A percentile compares a stretch with the other conserved stretches of the same genome.
phyloP scores from a whole-genome alignment of 2,888 invertebrate species.

The Lasioglossum morio region DNA sequence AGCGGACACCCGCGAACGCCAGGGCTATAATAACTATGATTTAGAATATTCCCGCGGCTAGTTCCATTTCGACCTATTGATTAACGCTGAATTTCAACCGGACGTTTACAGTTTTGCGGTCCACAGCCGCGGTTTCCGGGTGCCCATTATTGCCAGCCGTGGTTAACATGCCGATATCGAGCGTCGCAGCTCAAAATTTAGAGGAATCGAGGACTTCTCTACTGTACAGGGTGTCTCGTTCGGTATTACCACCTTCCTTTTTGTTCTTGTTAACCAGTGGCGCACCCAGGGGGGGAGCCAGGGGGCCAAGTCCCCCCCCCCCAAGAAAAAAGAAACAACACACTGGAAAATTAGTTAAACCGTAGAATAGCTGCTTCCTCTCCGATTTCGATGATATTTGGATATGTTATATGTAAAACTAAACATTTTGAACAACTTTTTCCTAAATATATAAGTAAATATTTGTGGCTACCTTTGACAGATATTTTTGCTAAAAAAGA shows the following conservation, averaged over 20 bases:
- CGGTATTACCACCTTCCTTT: neutral
- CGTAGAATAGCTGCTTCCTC: too few species aligned
- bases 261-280: too few species aligned
- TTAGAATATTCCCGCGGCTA: conserved; percentile 38
- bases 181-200: conserved; percentile 41
- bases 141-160: conserved; percentile 40
- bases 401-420: too few species aligned
- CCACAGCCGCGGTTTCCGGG: conserved; percentile 35
- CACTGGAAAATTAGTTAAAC: too few species aligned
- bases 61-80: conserved; percentile 26
- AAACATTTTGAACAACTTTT: too few species aligned
- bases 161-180: conserved; percentile 45
- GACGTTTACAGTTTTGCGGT: conserved; percentile 28
- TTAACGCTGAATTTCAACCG: conserved; percentile 42
- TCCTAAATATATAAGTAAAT: too few species aligned
- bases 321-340: too few species aligned
- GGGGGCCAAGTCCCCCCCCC: too few species aligned
- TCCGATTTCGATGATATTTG: too few species aligned
- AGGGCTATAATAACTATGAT: conserved; percentile 27
- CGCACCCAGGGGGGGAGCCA: too few species aligned
- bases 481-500: too few species aligned
- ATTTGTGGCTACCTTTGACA: too few species aligned
- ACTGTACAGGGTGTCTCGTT: neutral
- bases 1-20: neutral
- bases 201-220: conserved; percentile 10